phyloP scores from a whole-genome alignment of 2,113 vertebrate species.

The Leptosomus discolor region DNA sequence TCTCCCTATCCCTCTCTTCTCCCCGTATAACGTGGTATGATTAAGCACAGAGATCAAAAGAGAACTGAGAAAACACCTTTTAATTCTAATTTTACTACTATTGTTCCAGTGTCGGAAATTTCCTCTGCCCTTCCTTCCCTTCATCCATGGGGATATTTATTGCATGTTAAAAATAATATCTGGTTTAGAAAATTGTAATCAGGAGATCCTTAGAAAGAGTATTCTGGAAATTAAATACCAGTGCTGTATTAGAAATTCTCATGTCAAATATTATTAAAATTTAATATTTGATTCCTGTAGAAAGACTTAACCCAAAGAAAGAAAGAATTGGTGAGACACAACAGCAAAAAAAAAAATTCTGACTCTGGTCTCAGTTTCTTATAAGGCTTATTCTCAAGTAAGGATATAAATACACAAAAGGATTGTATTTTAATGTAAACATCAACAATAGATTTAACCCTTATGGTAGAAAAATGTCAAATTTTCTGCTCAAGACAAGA shows the following conservation, averaged over 20 bases:
- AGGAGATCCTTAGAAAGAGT: not conserved
- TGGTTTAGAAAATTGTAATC: not conserved
- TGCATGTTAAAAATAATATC: not conserved
- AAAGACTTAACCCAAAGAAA: not conserved
- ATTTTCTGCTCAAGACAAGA: not conserved
- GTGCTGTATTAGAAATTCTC: not conserved
- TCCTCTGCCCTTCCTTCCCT: not conserved
- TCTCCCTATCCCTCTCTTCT: not conserved
- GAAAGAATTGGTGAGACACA: not conserved
- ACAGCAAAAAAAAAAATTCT: not conserved
- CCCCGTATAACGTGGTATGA: fast-evolving
- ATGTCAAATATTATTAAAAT: not conserved
- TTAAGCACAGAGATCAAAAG: not conserved
- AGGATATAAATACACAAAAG: not conserved
- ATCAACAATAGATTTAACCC: not conserved
- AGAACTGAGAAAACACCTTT: not conserved
- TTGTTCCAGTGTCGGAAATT: not conserved
- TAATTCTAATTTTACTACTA: not conserved
- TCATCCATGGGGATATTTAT: not conserved
- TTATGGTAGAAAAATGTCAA: not conserved
- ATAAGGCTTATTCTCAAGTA: not conserved
- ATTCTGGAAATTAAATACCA: not conserved
- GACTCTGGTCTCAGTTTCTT: not conserved
- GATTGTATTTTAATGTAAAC: not conserved
- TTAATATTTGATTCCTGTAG: not conserved